These are phyloP conservation scores for Pinctada fucata DNA, from an alignment of 2,888 invertebrate species.

Conservation along the genomic window DNA sequence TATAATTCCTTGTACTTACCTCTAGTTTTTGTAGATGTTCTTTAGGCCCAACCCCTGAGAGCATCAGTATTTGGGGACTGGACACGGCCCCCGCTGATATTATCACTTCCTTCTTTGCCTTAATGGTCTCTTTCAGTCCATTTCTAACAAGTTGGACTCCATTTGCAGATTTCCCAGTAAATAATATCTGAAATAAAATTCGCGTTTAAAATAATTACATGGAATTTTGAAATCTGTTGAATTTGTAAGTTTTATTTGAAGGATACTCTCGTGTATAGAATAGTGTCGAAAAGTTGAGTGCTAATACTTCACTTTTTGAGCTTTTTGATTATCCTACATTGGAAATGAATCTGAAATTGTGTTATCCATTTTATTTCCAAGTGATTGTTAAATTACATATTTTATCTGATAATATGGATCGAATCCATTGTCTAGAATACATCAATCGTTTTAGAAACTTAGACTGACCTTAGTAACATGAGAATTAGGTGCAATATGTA, in stretches of 20 bases:
- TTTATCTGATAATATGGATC: too few species aligned
- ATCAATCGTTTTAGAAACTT: neutral
- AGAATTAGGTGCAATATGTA: conserved; percentile 57
- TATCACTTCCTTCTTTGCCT: conserved; percentile 61
- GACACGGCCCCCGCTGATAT: conserved; percentile 73
- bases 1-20: conserved; percentile 44
- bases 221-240: neutral
- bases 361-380: too few species aligned
- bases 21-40: conserved; percentile 68
- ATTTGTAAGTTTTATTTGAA: neutral
- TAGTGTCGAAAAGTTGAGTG: too few species aligned
- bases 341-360: too few species aligned
- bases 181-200: conserved; percentile 36
- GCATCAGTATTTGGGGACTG: conserved; percentile 72
- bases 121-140: conserved; percentile 45
- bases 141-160: conserved; percentile 57
- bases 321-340: too few species aligned
- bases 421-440: too few species aligned
- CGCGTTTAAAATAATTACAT: neutral
- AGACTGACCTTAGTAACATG: conserved; percentile 56
- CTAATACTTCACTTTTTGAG: too few species aligned
- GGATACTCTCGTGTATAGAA: neutral
- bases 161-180: conserved; percentile 55
- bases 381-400: too few species aligned
- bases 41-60: conserved; percentile 73